Conservation (phyloP, 2,888 invertebrate genomes). For the Lycocerus yunnanus region DNA sequence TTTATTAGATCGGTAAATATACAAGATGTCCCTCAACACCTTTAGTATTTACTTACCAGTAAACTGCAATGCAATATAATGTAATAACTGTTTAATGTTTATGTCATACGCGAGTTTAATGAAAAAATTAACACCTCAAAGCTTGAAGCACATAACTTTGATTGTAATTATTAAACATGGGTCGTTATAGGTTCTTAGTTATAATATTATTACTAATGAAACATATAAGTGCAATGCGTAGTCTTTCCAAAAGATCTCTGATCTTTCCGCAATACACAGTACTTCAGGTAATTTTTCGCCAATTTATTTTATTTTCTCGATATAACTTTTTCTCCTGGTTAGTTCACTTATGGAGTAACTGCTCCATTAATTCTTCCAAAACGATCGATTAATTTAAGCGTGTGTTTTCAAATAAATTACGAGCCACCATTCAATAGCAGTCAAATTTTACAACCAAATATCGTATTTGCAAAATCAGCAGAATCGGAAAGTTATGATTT, state of each 20-base stretch:
- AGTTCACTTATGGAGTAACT: slow-evolving; percentile 47
- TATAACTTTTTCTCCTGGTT: slow-evolving; percentile 12
- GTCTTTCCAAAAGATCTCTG: slow-evolving; percentile 19
- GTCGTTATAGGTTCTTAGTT: neutral
- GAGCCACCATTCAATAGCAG: slow-evolving; percentile 44
- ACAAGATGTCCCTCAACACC: too few species aligned
- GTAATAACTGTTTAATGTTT: neutral
- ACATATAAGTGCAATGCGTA: neutral
- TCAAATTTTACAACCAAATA: slow-evolving; percentile 38
- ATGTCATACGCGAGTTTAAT: neutral
- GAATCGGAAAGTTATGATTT: slow-evolving; percentile 40
- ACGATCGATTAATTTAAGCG: slow-evolving; percentile 46
- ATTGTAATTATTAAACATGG: neutral
- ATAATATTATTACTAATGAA: neutral
- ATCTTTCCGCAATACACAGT: slow-evolving; percentile 26
- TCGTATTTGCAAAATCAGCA: slow-evolving; percentile 39
- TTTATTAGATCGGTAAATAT: too few species aligned
- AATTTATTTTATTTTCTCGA: neutral
- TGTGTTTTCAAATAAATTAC: slow-evolving; percentile 45
- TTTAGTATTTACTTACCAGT: neutral
- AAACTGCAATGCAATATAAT: neutral
- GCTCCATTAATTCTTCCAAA: slow-evolving; percentile 47
- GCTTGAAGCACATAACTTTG: neutral
- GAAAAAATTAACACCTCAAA: neutral
- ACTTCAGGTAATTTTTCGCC: slow-evolving; percentile 20